A percentile compares a stretch with the other conserved stretches of the same genome.
Evolutionary conservation across 2,113 vertebrate genomes (phyloP).

Genomic region (Smithornis capensis): DNA sequence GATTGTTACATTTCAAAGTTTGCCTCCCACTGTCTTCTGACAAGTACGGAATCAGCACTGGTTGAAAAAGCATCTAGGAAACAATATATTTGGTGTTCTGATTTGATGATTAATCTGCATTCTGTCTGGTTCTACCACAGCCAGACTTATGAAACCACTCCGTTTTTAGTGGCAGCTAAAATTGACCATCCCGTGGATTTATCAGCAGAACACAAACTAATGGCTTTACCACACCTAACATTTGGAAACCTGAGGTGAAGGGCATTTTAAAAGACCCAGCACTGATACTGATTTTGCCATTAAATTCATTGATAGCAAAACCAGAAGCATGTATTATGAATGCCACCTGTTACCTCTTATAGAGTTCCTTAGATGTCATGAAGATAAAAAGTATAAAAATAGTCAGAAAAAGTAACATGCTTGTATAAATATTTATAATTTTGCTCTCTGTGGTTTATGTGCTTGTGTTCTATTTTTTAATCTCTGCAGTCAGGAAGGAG

Average conservation of each 20-base stretch:
- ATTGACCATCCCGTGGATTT: not conserved
- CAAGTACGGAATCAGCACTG: not conserved
- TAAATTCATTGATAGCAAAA: not conserved
- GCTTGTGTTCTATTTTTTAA: not conserved
- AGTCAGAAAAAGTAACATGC: not conserved
- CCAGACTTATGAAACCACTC: not conserved
- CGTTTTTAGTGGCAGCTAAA: not conserved
- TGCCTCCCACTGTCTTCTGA: not conserved
- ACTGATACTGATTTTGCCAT: not conserved
- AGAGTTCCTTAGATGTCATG: not conserved
- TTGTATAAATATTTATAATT: not conserved
- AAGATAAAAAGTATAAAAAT: not conserved
- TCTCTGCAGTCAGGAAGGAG: not conserved
- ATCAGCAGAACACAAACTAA: not conserved
- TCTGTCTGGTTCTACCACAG: not conserved
- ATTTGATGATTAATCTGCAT: not conserved
- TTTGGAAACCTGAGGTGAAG: not conserved
- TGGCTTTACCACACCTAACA: not conserved
- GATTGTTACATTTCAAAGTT: not conserved
- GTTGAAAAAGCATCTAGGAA: not conserved
- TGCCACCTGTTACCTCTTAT: not conserved
- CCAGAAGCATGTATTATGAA: not conserved
- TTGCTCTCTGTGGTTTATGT: not conserved
- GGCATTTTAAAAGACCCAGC: not conserved
- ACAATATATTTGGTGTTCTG: not conserved